These are phyloP conservation scores for Fragum sueziense DNA, from an alignment of 2,888 invertebrate genomes.

Conservation along the genomic window DNA sequence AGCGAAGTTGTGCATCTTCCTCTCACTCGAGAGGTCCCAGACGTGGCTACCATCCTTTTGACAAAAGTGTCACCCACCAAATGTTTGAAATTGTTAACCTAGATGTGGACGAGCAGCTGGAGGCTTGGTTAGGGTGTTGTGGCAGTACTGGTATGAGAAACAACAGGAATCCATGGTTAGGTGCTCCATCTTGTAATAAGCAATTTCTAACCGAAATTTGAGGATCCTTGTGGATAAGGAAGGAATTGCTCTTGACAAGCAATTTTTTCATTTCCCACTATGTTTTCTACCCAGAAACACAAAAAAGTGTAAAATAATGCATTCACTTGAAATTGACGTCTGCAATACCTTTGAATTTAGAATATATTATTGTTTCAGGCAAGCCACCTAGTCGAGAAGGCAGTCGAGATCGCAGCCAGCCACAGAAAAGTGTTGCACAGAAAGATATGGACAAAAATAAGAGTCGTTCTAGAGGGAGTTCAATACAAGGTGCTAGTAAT, in stretches of 20 bases:
- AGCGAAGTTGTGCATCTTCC: not conserved
- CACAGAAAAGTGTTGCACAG: constrained; percentile 40
- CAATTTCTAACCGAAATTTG: too few relatives aligned
- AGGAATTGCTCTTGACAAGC: not conserved
- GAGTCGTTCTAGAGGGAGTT: not conserved
- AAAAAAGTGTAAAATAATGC: too few relatives aligned
- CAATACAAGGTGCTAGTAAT: constrained; percentile 17
- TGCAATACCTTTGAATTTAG: too few relatives aligned
- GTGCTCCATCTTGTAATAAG: too few relatives aligned
- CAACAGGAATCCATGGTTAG: too few relatives aligned
- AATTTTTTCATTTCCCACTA: too few relatives aligned
- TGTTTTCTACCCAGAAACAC: too few relatives aligned
- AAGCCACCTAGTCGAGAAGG: constrained; percentile 51
- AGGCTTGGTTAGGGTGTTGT: not conserved
- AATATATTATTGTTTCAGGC: constrained; percentile 26
- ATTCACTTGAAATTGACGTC: too few relatives aligned
- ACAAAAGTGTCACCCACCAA: not conserved
- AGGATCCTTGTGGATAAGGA: not conserved
- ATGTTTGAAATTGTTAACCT: not conserved
- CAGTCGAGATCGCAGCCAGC: constrained; percentile 42
- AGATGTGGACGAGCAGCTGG: not conserved
- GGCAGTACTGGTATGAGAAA: not conserved
- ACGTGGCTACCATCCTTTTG: not conserved
- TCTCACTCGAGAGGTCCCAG: not conserved
- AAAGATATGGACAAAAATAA: constrained; percentile 50